Evolutionary conservation across 2,888 invertebrate genomes (phyloP).

Genomic region (Lasioglossum leucozonium): DNA sequence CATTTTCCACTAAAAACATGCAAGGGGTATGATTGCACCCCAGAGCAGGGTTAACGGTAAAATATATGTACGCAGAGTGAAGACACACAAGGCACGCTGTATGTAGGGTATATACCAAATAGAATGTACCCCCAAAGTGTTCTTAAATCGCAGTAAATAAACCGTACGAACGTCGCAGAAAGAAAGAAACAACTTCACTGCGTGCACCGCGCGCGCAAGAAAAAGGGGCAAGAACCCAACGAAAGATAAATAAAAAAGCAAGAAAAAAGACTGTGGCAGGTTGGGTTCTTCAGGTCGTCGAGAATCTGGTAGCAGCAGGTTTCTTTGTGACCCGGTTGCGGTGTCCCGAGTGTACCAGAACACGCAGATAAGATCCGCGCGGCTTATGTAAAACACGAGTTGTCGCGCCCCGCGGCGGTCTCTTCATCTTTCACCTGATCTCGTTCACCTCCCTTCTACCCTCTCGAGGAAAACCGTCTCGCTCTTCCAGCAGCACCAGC

Average conservation of each 20-base stretch:
- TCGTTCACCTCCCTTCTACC: constrained; percentile 14
- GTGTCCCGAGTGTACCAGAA: constrained; percentile 53
- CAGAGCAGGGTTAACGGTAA: too few species aligned
- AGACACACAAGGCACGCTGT: too few species aligned
- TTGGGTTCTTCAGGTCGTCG: constrained; percentile 44
- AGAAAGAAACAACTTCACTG: not conserved
- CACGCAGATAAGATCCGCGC: constrained; percentile 75
- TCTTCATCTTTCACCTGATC: constrained; percentile 60
- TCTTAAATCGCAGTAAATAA: not conserved
- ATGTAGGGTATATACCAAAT: too few species aligned
- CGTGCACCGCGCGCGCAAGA: not conserved
- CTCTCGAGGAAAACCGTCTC: not conserved
- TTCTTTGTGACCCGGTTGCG: constrained; percentile 72
- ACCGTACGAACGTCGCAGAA: not conserved
- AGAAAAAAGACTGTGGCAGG: constrained; percentile 37
- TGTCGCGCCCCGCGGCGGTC: constrained; percentile 72
- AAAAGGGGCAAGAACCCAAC: constrained; percentile 2
- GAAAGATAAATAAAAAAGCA: not conserved
- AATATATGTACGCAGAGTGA: too few species aligned
- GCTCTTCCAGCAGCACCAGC: not conserved
- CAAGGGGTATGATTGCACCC: too few species aligned
- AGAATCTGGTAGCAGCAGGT: constrained; percentile 44
- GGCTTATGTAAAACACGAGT: constrained; percentile 78
- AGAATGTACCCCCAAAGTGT: not conserved
- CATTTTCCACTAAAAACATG: too few species aligned